phyloP scores from a whole-genome alignment of 92 coral and sea anemone genomes.

The Pocillopora meandrina region DNA sequence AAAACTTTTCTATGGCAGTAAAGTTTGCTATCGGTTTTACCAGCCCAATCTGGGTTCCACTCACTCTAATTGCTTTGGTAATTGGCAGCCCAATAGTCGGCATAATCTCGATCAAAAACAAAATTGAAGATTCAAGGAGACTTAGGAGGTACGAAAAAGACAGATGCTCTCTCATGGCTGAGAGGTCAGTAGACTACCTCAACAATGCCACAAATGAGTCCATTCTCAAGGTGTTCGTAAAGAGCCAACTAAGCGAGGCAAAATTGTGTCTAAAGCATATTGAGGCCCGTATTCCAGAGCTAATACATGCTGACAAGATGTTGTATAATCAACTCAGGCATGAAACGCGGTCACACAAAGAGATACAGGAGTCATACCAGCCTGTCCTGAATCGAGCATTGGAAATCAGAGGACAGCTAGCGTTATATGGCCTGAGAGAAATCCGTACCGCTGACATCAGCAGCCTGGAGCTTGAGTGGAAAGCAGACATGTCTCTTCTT shows the following conservation, averaged over 20 bases:
- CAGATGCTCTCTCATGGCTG: slow-evolving; percentile 34
- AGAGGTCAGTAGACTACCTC: slow-evolving; percentile 29
- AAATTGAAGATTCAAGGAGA: slow-evolving; percentile 22
- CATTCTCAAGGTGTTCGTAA: slow-evolving; percentile 9
- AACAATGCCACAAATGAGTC: not conserved
- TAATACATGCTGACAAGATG: slow-evolving; percentile 38
- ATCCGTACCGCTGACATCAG: slow-evolving; percentile 14
- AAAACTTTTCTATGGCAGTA: not conserved
- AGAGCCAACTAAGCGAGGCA: slow-evolving; percentile 34
- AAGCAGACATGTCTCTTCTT: slow-evolving; percentile 8
- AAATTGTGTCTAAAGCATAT: slow-evolving; percentile 20
- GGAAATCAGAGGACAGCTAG: slow-evolving; percentile 15
- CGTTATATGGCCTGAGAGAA: slow-evolving; percentile 30
- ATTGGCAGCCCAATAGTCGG: slow-evolving; percentile 49
- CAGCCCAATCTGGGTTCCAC: slow-evolving; percentile 64
- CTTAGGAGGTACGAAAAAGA: slow-evolving; percentile 26
- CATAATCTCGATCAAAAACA: slow-evolving; percentile 30
- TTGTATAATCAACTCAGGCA: slow-evolving; percentile 22
- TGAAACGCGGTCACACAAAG: slow-evolving; percentile 8
- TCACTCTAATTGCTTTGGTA: slow-evolving; percentile 32
- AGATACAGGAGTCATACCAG: slow-evolving; percentile 11
- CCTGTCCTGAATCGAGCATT: slow-evolving; percentile 10
- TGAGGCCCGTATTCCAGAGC: slow-evolving; percentile 39
- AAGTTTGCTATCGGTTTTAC: slow-evolving; percentile 39
- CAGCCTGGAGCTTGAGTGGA: slow-evolving; percentile 45